A percentile compares a stretch with the other conserved stretches of the same genome.
These are phyloP conservation scores for Bellardia pandia DNA, from an alignment of 2,888 invertebrate species.

Conservation along the genomic window DNA sequence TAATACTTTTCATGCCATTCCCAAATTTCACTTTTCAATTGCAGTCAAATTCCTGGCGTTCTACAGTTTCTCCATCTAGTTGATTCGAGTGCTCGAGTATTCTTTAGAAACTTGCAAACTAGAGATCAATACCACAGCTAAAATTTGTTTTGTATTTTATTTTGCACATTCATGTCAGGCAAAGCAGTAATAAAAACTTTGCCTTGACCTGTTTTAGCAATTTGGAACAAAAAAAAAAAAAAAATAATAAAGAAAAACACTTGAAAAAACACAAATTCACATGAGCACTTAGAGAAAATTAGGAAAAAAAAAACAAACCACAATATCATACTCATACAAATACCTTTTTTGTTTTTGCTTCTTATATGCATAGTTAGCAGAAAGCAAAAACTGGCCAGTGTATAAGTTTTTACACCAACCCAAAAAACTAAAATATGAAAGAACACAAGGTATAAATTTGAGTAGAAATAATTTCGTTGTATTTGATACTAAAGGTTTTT, in stretches of 20 bases:
- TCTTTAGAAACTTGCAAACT: not conserved
- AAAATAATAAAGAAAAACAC: not conserved
- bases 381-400: not conserved
- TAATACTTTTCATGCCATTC: no score
- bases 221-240: not conserved
- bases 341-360: conserved; percentile 19
- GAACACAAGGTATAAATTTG: not conserved
- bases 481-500: not conserved
- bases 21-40: no score
- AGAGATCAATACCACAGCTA: not conserved
- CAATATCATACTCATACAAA: conserved; percentile 10
- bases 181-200: conserved; percentile 10
- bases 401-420: not conserved
- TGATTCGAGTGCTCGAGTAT: no score
- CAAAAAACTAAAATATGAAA: not conserved
- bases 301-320: not conserved
- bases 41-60: no score
- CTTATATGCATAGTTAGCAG: not conserved
- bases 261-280: not conserved
- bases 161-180: not conserved
- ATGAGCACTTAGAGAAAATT: conserved; percentile 1
- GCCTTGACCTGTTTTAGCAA: not conserved
- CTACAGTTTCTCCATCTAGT: no score
- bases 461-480: not conserved
- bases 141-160: not conserved